Conservation (phyloP, 2,888 invertebrate genomes). For the Tetrapedia diversipes region DNA sequence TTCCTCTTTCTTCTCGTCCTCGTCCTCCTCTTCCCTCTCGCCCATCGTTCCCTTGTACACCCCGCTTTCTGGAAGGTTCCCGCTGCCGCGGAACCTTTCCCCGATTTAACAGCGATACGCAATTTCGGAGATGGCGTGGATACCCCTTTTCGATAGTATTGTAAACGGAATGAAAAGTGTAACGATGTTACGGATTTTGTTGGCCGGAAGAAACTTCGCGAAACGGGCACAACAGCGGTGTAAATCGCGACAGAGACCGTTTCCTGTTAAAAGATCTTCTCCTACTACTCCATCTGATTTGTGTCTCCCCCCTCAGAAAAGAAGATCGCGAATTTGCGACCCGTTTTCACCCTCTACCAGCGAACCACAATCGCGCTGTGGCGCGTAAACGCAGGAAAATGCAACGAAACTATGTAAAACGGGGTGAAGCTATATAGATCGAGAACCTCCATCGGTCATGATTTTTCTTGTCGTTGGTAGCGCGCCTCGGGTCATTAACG, state of each 20-base stretch:
- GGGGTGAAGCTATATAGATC: not conserved
- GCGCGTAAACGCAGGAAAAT: slow-evolving; percentile 1
- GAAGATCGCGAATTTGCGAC: not conserved
- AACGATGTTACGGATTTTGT: not conserved
- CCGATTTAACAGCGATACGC: slow-evolving; percentile 34
- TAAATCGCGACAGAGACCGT: too few relatives aligned
- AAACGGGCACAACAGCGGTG: too few relatives aligned
- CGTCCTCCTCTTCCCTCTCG: not conserved
- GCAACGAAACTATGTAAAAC: not conserved
- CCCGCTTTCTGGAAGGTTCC: slow-evolving; percentile 1
- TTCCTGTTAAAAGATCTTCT: too few relatives aligned
- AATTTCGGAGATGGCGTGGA: slow-evolving; percentile 13
- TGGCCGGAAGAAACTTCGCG: too few relatives aligned
- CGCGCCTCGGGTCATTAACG: slow-evolving; percentile 54
- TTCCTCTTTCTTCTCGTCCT: slow-evolving; percentile 45
- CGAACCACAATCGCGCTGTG: not conserved
- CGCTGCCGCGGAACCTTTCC: slow-evolving; percentile 23
- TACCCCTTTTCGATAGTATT: not conserved
- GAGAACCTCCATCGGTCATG: slow-evolving; percentile 36
- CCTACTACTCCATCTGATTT: not conserved
- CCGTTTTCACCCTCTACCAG: not conserved
- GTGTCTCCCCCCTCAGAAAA: not conserved
- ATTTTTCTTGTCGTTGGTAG: slow-evolving; percentile 42
- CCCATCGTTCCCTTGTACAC: slow-evolving; percentile 26
- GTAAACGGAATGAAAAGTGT: not conserved